Evolutionary conservation across 2,113 vertebrate genomes (phyloP).

Genomic region (Desmodus rotundus): DNA sequence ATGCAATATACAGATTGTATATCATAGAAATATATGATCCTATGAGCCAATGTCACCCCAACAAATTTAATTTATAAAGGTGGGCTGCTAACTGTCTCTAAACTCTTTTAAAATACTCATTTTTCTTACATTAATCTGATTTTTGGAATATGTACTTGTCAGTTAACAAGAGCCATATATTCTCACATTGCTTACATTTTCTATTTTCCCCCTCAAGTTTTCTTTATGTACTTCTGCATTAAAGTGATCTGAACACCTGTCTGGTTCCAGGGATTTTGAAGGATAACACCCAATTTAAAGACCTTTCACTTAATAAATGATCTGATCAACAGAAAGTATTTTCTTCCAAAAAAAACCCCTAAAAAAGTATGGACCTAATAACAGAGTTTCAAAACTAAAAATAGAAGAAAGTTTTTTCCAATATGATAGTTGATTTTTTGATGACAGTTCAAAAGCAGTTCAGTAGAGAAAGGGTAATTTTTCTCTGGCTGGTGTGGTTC

Average conservation of each 20-base stretch:
- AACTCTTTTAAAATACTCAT: not conserved
- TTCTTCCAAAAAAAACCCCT: not conserved
- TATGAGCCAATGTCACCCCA: too few species aligned
- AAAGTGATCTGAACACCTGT: constrained; percentile 48
- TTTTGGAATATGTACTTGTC: not conserved
- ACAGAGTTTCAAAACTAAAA: not conserved
- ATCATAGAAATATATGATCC: too few species aligned
- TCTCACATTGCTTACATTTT: not conserved
- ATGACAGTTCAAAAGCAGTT: not conserved
- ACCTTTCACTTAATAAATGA: constrained; percentile 58
- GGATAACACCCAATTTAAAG: constrained; percentile 1
- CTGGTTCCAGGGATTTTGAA: constrained; percentile 61
- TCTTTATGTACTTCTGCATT: constrained; percentile 35
- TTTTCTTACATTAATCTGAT: not conserved
- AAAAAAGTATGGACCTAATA: not conserved
- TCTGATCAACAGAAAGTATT: constrained; percentile 54
- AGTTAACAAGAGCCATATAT: not conserved
- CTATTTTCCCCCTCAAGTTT: constrained; percentile 59
- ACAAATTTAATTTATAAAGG: too few species aligned
- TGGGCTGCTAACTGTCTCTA: not conserved
- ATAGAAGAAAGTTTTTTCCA: not conserved
- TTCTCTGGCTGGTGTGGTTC: too few species aligned
- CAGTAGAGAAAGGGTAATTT: not conserved
- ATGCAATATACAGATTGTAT: too few species aligned
- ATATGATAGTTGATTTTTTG: not conserved